Evolutionary conservation across 2,888 invertebrate species (phyloP).

Genomic region (Macrosiphum euphorbiae): DNA sequence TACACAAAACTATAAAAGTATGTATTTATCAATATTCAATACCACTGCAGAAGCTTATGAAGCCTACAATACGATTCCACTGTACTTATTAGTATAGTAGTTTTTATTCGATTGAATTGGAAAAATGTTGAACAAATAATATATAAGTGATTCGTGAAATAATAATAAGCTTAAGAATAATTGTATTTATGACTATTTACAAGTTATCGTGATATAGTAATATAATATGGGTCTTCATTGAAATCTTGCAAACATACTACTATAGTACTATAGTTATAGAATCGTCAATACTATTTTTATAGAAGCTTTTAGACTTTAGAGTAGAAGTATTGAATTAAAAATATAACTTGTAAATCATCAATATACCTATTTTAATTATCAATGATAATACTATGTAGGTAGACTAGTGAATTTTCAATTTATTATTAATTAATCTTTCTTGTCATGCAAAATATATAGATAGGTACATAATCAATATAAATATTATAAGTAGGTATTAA

Average conservation of each 20-base stretch:
- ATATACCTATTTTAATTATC: not conserved
- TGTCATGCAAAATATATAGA: not conserved
- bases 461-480: not conserved
- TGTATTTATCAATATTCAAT: not conserved
- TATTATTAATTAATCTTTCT: not conserved
- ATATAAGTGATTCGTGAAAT: not conserved
- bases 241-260: not conserved
- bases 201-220: not conserved
- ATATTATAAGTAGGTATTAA: not conserved
- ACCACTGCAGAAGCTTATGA: not conserved
- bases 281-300: not conserved
- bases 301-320: not conserved
- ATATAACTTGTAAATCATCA: not conserved
- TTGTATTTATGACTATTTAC: not conserved
- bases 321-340: not conserved
- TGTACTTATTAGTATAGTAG: not conserved
- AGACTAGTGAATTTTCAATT: not conserved
- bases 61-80: not conserved
- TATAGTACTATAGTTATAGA: not conserved
- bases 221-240: not conserved
- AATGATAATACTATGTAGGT: not conserved
- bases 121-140: not conserved
- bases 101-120: not conserved
- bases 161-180: not conserved
- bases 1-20: not conserved